These are phyloP conservation scores for Eptatretus burgeri DNA, from an alignment of 2,113 vertebrate species.

Conservation along the genomic window DNA sequence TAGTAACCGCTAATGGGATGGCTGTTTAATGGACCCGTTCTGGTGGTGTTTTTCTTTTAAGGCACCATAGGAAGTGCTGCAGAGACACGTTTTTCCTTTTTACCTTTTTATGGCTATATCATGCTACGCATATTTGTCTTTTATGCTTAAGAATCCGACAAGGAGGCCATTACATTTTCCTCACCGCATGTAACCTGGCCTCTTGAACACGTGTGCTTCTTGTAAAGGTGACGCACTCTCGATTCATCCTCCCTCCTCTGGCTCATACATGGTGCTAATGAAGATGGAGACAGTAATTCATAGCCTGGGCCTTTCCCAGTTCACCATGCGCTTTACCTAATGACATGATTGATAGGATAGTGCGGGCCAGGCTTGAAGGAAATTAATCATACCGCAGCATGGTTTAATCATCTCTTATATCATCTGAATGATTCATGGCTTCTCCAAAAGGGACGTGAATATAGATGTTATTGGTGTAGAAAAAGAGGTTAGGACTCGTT, in stretches of 20 bases:
- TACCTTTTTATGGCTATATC: neutral
- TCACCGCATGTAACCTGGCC: neutral
- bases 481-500: neutral
- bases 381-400: conserved; percentile 6
- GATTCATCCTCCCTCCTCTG: conserved; percentile 1
- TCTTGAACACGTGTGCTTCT: conserved; percentile 6
- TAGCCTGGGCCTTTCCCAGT: conserved; percentile 5
- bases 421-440: conserved; percentile 6
- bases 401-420: conserved; percentile 7
- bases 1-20: conserved; percentile 4
- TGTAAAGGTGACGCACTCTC: conserved; percentile 3
- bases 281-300: conserved; percentile 6
- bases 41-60: neutral
- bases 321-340: conserved; percentile 5
- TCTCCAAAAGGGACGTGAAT: neutral
- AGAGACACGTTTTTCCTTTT: neutral
- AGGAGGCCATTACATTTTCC: neutral
- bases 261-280: conserved; percentile 5
- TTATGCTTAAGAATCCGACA: conserved; percentile 2
- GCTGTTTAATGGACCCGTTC: conserved; percentile 6
- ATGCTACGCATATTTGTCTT: neutral
- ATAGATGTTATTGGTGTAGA: conserved; percentile 3
- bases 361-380: conserved; percentile 2
- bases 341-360: conserved; percentile 6
- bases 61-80: neutral